Conservation (phyloP, 92 coral and sea anemone species). For the Diadumene lineata region DNA sequence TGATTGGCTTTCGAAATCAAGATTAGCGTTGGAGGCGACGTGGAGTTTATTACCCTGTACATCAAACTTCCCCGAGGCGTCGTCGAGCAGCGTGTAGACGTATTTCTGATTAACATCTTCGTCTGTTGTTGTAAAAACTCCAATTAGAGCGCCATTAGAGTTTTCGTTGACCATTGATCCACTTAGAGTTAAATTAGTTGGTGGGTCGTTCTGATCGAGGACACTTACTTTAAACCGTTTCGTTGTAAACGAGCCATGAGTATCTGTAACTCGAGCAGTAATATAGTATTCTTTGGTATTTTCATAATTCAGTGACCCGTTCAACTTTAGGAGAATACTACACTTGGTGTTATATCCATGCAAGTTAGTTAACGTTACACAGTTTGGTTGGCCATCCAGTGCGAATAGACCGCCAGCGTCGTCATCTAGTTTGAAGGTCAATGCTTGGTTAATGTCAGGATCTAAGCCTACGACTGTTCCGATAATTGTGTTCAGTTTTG, state of each 20-base stretch:
- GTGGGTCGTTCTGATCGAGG: constrained; percentile 67
- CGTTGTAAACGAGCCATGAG: constrained; percentile 55
- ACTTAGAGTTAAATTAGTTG: constrained; percentile 64
- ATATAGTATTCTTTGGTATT: constrained; percentile 33
- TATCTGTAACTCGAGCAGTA: constrained; percentile 70
- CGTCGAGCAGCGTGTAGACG: constrained; percentile 47
- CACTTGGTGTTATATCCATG: constrained; percentile 70
- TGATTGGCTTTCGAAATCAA: constrained; percentile 57
- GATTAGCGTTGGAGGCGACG: constrained; percentile 66
- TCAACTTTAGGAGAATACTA: constrained; percentile 34
- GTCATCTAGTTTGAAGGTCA: constrained; percentile 74
- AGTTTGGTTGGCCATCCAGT: constrained; percentile 31
- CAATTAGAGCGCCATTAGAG: constrained; percentile 66
- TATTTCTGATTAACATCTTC: constrained; percentile 67
- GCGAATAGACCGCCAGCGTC: constrained; percentile 60
- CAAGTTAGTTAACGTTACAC: constrained; percentile 42
- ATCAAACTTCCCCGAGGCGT: constrained; percentile 75
- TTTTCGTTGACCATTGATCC: constrained; percentile 56
- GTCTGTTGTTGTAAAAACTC: constrained; percentile 63
- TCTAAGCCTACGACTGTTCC: constrained; percentile 82
- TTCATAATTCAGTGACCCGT: constrained; percentile 70
- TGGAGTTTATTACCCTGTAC: constrained; percentile 60
- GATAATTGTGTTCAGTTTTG: constrained; percentile 47
- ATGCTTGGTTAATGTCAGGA: constrained; percentile 54
- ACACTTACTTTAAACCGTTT: constrained; percentile 50